Evolutionary conservation across 2,888 invertebrate genomes (phyloP).

Genomic region (Xanthostigma xanthostigma): DNA sequence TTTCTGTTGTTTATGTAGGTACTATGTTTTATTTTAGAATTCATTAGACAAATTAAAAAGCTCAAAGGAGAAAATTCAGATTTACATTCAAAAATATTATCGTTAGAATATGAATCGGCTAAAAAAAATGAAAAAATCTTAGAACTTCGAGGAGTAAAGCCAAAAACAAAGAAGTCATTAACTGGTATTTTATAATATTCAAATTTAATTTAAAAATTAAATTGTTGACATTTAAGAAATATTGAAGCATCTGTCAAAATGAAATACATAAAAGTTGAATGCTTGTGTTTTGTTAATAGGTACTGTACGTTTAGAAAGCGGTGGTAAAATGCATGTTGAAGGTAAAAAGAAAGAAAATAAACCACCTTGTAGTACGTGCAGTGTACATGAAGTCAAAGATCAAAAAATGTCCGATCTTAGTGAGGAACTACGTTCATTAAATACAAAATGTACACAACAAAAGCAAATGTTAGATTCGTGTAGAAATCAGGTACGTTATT

Average conservation of each 20-base stretch:
- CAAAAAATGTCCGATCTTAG: slow-evolving; percentile 27
- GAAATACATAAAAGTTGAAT: background rate
- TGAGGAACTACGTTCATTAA: slow-evolving; percentile 27
- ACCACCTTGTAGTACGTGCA: slow-evolving; percentile 21
- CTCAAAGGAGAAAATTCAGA: slow-evolving; percentile 44
- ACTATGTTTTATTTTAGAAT: slow-evolving; percentile 24
- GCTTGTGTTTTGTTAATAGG: background rate
- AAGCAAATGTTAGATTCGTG: slow-evolving; percentile 25
- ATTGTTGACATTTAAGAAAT: too few relatives aligned
- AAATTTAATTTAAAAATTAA: too few relatives aligned
- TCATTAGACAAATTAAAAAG: slow-evolving; percentile 32
- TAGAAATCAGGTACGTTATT: slow-evolving; percentile 26
- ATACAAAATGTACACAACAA: slow-evolving; percentile 25
- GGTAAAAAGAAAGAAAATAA: slow-evolving; percentile 28
- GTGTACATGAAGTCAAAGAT: slow-evolving; percentile 9
- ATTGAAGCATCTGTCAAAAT: too few relatives aligned
- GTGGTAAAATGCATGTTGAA: slow-evolving; percentile 17
- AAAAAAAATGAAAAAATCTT: slow-evolving; percentile 23
- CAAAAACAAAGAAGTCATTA: background rate
- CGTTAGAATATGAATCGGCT: slow-evolving; percentile 44
- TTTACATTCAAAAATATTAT: slow-evolving; percentile 42
- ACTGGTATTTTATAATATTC: too few relatives aligned
- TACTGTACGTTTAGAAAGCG: slow-evolving; percentile 12
- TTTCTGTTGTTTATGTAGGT: too few relatives aligned
- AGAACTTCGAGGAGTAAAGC: slow-evolving; percentile 14